phyloP scores from a whole-genome alignment of 2,797 vertebrate species.

The Syngnathus acus region DNA sequence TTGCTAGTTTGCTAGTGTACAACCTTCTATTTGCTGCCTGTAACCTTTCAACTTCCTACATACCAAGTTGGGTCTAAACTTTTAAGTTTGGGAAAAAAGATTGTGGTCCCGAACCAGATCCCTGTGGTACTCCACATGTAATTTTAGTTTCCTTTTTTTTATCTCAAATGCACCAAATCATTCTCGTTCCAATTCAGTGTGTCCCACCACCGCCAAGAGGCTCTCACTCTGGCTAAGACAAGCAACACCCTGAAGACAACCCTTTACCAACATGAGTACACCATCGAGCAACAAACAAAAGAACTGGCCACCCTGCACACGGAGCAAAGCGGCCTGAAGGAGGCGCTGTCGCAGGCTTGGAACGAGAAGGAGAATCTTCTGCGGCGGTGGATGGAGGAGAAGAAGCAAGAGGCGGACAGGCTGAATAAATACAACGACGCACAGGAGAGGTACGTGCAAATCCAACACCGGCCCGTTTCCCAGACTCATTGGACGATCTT shows the following conservation, averaged over 20 bases:
- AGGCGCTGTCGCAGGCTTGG: conserved; percentile 27
- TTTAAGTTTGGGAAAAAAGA: too few relatives aligned
- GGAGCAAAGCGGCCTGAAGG: conserved; percentile 47
- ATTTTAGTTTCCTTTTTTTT: not conserved
- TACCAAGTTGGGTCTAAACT: not conserved
- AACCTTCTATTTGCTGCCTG: too few relatives aligned
- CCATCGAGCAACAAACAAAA: conserved; percentile 60
- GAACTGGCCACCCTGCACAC: conserved; percentile 45
- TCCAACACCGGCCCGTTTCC: not conserved
- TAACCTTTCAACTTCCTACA: not conserved
- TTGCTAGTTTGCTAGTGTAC: too few relatives aligned
- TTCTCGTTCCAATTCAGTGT: conserved; percentile 43
- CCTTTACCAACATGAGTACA: conserved; percentile 55
- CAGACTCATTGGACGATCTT: conserved; percentile 3
- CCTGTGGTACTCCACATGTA: not conserved
- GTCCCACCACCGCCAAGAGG: conserved; percentile 60
- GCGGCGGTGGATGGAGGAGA: conserved; percentile 69
- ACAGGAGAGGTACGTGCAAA: conserved; percentile 52
- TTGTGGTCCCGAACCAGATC: not conserved
- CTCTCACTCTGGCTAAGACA: conserved; percentile 55
- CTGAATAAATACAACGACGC: conserved; percentile 62
- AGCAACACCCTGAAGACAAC: conserved; percentile 43
- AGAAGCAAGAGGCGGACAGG: conserved; percentile 59
- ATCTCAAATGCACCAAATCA: not conserved
- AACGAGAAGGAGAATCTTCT: conserved; percentile 59